Conservation (phyloP, 2,797 vertebrate species). For the Anomalospiza imberbis region DNA sequence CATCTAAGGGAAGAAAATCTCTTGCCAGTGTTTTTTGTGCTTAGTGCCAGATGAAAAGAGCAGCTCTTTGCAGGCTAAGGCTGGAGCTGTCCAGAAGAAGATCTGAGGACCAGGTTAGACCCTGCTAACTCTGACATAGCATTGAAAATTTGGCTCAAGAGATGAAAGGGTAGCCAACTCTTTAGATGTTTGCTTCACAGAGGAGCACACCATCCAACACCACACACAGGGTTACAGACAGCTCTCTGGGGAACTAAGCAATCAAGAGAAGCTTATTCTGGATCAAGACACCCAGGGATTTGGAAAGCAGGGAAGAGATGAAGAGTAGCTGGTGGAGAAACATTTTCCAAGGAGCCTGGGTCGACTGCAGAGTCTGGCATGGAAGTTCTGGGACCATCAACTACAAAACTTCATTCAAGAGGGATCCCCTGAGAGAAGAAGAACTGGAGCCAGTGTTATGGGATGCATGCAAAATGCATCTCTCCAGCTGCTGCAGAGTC, state of each 20-base stretch:
- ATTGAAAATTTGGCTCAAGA: neutral
- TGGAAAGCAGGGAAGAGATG: neutral
- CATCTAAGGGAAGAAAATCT: neutral
- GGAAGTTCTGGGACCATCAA: neutral
- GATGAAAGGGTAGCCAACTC: neutral
- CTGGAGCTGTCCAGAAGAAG: neutral
- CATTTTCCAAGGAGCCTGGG: neutral
- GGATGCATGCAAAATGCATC: neutral
- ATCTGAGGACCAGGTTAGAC: slow-evolving; percentile 1
- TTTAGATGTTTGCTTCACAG: slow-evolving; percentile 16
- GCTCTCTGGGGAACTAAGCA: neutral
- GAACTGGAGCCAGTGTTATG: neutral
- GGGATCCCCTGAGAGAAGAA: neutral
- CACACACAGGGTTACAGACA: neutral
- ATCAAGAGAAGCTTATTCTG: neutral
- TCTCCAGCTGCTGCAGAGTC: neutral
- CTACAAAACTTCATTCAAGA: neutral
- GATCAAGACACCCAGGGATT: neutral
- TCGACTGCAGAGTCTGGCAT: neutral
- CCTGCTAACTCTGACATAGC: neutral
- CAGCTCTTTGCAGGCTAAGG: neutral
- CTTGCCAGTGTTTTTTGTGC: neutral
- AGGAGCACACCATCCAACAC: neutral
- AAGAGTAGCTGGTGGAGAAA: neutral
- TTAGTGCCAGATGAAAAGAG: neutral